Evolutionary conservation across 2,113 vertebrate genomes (phyloP), one percentile per base, ranked within the genome.

Genomic region (Indri indri): DNA sequence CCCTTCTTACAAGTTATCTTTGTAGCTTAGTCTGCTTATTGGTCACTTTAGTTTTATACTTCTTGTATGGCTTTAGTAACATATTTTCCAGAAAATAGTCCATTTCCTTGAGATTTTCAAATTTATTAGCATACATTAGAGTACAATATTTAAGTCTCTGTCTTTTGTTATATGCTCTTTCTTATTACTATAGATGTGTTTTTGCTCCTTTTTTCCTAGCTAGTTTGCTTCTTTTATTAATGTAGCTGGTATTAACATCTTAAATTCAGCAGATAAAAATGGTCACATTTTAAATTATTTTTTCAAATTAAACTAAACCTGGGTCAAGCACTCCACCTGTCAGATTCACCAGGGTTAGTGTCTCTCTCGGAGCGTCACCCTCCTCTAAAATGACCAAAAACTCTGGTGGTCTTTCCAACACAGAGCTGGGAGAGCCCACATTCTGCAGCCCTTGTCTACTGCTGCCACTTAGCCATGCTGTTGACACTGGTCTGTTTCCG

Each of bases 201-300:
- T 50, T 66, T 37, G 8, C 30, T 63, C 32, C 34, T 45, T 83
- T 52, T 45, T 42, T 23, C 47, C 65, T 81, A n/a, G 50, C 68
- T 82, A 13, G 14, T 65, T 88, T 91, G 27, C 34, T 79, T 88
- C 37, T 97, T 50, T 88, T 61, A 61, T 79, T 89, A 71, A 92
- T 59, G 12, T 65, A 79, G 34, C 47, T 73, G 25, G 7, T 80
- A 95, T 59, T 90, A 66, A 52, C 85, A 59, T 42, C 45, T 95
- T 90, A 73, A 81, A 88, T 71, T 47, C 71, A 34, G 42, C 9
- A 0, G 47, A 34, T 45, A 95, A 57, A 92, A 86, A 74, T 25
- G 16, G 30, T 61, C 40, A 32, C 57, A 2, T 85, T 85, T 85
- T n/a, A 9, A 30, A 76, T 61, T 92, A 25, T 66, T 59, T 89